These are phyloP conservation scores for Sabatieria punctata DNA, from an alignment of 2,888 invertebrate species.

Conservation along the genomic window DNA sequence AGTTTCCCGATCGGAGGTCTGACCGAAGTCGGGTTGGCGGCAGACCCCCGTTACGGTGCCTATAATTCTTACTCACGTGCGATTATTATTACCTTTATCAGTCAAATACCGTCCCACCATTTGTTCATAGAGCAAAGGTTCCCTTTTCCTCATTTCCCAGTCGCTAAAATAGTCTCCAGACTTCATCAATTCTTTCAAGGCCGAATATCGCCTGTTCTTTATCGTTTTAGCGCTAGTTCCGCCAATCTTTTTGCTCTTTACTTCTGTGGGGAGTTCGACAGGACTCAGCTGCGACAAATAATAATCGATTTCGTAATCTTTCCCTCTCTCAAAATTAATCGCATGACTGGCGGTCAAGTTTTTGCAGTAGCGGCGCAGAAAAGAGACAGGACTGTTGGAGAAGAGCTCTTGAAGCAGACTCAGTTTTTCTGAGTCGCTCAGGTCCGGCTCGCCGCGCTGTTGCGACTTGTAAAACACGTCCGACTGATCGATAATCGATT, in stretches of 20 bases:
- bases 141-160: conserved; percentile 75
- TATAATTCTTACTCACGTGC: too few relatives aligned
- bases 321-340: neutral
- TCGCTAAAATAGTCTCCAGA: conserved; percentile 67
- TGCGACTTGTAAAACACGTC: neutral
- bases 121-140: conserved; percentile 73
- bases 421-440: neutral
- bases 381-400: neutral
- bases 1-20: too few relatives aligned
- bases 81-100: too few relatives aligned
- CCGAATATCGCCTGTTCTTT: conserved; percentile 64
- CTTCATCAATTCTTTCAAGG: conserved; percentile 52
- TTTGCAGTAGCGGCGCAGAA: neutral
- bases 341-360: neutral
- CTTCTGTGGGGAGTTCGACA: too few relatives aligned
- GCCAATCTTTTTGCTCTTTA: neutral
- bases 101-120: conserved; percentile 57
- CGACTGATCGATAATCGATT: neutral
- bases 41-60: too few relatives aligned
- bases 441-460: neutral
- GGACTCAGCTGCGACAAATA: neutral
- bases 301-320: neutral
- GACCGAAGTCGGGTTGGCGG: too few relatives aligned
- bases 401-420: neutral
- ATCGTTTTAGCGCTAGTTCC: too few relatives aligned